phyloP scores from a whole-genome alignment of 2,113 vertebrate species.

The Dicaeum eximium region DNA sequence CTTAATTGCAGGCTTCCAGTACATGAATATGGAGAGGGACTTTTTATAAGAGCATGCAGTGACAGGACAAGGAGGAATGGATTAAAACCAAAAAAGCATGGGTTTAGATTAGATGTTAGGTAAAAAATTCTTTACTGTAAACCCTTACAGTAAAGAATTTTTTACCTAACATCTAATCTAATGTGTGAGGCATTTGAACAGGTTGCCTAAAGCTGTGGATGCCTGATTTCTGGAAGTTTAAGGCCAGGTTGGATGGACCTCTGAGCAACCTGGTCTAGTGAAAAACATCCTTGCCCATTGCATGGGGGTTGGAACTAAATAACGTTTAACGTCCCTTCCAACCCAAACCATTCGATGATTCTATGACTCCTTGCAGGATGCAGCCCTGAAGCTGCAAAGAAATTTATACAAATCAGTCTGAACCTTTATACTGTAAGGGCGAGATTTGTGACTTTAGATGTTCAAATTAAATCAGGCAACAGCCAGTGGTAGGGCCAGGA shows the following conservation, averaged over 20 bases:
- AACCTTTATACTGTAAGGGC: accelerated
- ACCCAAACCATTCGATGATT: neutral
- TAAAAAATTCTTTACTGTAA: neutral
- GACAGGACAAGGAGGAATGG: neutral
- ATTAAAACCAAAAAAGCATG: neutral
- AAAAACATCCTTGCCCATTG: neutral
- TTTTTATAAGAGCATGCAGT: neutral
- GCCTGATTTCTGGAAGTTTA: neutral
- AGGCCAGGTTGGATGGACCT: neutral
- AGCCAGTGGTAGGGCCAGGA: neutral
- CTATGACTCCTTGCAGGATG: too few species aligned
- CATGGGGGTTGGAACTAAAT: neutral
- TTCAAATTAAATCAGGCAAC: neutral
- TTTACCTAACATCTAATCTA: too few species aligned
- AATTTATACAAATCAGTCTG: neutral
- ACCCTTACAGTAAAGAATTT: neutral
- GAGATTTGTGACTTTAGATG: neutral
- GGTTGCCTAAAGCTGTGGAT: neutral
- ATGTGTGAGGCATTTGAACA: neutral
- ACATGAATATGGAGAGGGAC: neutral
- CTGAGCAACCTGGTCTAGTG: too few species aligned
- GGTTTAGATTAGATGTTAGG: neutral
- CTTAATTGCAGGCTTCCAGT: neutral
- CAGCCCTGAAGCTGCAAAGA: neutral
- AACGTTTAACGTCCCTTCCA: neutral